Conservation (phyloP, 2,888 invertebrate species). For the Aleiodes alternator region DNA sequence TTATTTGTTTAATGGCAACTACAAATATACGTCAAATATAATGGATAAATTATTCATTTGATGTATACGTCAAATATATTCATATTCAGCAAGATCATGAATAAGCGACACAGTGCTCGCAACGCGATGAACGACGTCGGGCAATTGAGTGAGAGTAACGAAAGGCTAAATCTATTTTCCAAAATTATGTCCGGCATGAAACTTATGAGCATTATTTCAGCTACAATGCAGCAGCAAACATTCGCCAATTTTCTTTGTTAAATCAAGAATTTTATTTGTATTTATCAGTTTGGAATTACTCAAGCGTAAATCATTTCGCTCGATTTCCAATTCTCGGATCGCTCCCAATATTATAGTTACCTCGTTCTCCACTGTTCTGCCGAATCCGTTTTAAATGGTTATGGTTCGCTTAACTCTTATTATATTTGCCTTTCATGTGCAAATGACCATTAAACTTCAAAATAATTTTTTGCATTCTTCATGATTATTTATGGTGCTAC, state of each 20-base stretch:
- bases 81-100: no score
- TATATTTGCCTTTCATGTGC: slow-evolving; percentile 29
- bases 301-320: slow-evolving; percentile 38
- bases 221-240: slow-evolving; percentile 24
- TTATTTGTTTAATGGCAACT: no score
- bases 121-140: no score
- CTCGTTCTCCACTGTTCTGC: slow-evolving; percentile 16
- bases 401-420: slow-evolving; percentile 29
- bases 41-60: no score
- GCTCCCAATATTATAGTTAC: slow-evolving; percentile 1
- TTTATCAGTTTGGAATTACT: slow-evolving; percentile 26
- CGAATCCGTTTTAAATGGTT: neutral
- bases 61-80: no score
- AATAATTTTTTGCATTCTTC: neutral
- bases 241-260: slow-evolving; percentile 19
- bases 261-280: slow-evolving; percentile 4
- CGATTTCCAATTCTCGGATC: slow-evolving; percentile 32
- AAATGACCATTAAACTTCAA: slow-evolving; percentile 15
- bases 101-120: no score
- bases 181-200: no score
- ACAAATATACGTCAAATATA: no score
- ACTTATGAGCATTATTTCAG: slow-evolving; percentile 24
- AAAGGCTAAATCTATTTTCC: no score
- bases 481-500: no score
- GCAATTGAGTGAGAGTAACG: no score